phyloP scores from a whole-genome alignment of 2,113 vertebrate species.

The Hirundichthys speculiger region DNA sequence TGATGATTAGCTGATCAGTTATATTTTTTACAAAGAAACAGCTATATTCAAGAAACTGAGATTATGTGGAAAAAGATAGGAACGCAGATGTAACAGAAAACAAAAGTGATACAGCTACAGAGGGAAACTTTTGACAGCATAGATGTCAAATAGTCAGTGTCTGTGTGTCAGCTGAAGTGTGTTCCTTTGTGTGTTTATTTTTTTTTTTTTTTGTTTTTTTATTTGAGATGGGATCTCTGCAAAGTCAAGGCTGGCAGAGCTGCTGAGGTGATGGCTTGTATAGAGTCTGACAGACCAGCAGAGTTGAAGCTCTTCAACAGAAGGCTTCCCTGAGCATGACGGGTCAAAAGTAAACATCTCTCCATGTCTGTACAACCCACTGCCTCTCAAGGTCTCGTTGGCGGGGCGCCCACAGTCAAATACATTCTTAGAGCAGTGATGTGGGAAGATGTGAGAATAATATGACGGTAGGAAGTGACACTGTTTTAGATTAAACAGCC shows the following conservation, averaged over 20 bases:
- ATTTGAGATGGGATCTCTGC: conserved; percentile 3
- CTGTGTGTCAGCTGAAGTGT: not conserved
- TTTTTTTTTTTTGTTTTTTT: conserved; percentile 19
- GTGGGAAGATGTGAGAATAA: conserved; percentile 2
- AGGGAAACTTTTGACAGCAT: not conserved
- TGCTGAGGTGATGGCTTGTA: conserved; percentile 28
- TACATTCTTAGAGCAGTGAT: conserved; percentile 1
- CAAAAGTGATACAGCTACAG: not conserved
- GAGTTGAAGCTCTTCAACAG: conserved; percentile 37
- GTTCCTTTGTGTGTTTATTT: not conserved
- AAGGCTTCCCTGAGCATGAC: conserved; percentile 15
- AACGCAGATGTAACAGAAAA: not conserved
- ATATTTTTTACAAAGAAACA: not conserved
- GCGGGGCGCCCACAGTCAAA: conserved; percentile 14
- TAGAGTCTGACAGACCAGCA: conserved; percentile 33
- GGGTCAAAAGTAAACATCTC: conserved; percentile 37
- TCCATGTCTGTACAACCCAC: conserved; percentile 1
- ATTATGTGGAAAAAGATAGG: not conserved
- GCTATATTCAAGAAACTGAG: not conserved
- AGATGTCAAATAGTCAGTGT: conserved; percentile 22
- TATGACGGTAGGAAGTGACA: conserved; percentile 14
- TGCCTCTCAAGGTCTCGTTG: not conserved
- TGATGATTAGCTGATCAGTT: not conserved
- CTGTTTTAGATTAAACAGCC: conserved; percentile 11
- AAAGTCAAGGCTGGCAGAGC: conserved; percentile 29